Evolutionary conservation across 2,888 invertebrate species (phyloP).

Genomic region (Achlya flavicornis): DNA sequence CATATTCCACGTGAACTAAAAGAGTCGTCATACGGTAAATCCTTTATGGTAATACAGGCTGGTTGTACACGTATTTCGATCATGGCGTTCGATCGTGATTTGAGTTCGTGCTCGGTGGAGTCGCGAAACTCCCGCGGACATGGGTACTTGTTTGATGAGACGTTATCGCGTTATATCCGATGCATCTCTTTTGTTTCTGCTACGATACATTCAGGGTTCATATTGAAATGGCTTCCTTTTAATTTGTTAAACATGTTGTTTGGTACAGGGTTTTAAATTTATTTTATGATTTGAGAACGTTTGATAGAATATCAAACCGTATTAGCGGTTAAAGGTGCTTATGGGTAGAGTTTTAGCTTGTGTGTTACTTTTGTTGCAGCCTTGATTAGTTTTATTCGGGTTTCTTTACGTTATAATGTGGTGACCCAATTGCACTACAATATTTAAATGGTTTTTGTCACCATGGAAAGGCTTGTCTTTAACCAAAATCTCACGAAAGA

Average conservation of each 20-base stretch:
- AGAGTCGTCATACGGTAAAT: slow-evolving; percentile 75
- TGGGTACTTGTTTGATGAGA: slow-evolving; percentile 58
- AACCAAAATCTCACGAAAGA: too few relatives aligned
- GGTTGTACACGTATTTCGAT: slow-evolving; percentile 72
- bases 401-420: too few relatives aligned
- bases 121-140: slow-evolving; percentile 54
- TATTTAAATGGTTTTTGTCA: too few relatives aligned
- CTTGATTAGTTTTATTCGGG: not conserved
- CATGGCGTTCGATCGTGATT: slow-evolving; percentile 78
- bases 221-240: slow-evolving; percentile 2
- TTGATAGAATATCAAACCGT: not conserved
- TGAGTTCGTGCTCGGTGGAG: slow-evolving; percentile 66
- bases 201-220: slow-evolving; percentile 5
- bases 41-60: slow-evolving; percentile 74
- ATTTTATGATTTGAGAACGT: not conserved
- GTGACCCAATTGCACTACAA: too few relatives aligned
- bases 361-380: too few relatives aligned
- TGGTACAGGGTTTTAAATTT: not conserved
- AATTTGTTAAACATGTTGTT: slow-evolving; percentile 9
- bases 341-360: not conserved
- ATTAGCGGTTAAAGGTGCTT: too few relatives aligned
- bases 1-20: slow-evolving; percentile 75
- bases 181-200: slow-evolving; percentile 25
- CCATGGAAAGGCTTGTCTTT: too few relatives aligned
- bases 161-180: slow-evolving; percentile 45